Evolutionary conservation across 2,797 vertebrate genomes (phyloP).

Genomic region (Choloepus didactylus): DNA sequence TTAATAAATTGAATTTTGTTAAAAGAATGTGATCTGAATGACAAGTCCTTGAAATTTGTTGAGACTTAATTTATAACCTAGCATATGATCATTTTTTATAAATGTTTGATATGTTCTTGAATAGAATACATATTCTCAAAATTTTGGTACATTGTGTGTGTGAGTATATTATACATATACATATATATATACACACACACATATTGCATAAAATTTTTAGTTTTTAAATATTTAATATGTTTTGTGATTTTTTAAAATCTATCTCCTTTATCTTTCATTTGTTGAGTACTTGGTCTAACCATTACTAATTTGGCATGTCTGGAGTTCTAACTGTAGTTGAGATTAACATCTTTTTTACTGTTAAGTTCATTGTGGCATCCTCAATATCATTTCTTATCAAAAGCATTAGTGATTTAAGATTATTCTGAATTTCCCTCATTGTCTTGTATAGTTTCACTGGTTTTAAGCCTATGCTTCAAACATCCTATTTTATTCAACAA

Average conservation of each 20-base stretch:
- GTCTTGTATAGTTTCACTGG: not conserved
- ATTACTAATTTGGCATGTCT: not conserved
- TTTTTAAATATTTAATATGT: not conserved
- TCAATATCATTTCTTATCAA: not conserved
- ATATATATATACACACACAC: too few relatives aligned
- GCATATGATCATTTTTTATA: not conserved
- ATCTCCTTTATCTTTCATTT: not conserved
- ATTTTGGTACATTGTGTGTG: not conserved
- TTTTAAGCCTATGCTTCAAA: not conserved
- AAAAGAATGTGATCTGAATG: not conserved
- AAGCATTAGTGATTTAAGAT: not conserved
- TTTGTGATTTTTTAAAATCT: not conserved
- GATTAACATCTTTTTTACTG: not conserved
- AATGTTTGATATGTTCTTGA: not conserved
- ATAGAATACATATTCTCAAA: conserved; percentile 1
- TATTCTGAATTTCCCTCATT: conserved; percentile 7
- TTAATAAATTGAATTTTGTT: not conserved
- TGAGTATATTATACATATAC: too few relatives aligned
- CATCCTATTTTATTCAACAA: not conserved
- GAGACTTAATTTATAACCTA: not conserved
- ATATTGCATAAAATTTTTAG: not conserved
- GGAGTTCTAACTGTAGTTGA: not conserved
- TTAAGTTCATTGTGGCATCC: not conserved
- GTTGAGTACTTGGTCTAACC: too few relatives aligned
- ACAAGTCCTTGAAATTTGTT: not conserved